A percentile compares a stretch with the other conserved stretches of the same genome.
Conservation (phyloP, 1,140 invertebrate species). For the Lasioglossum albipes region DNA sequence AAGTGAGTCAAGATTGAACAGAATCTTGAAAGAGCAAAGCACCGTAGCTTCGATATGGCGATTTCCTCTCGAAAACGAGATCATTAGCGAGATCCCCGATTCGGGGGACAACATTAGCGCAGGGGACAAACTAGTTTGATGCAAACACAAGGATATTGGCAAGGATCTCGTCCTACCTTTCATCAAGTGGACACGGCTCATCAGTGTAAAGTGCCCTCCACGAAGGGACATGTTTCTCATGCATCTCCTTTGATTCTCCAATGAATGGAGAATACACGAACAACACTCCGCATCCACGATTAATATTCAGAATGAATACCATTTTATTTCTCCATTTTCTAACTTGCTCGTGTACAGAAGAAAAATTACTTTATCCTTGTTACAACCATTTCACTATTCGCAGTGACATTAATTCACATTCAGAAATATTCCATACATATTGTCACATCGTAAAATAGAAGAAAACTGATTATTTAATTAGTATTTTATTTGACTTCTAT, state of each 20-base stretch:
- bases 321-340: too few species aligned
- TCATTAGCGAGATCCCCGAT: background rate
- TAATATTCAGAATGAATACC: background rate
- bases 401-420: too few species aligned
- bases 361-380: too few species aligned
- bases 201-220: background rate
- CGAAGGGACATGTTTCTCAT: background rate
- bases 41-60: background rate
- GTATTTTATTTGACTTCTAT: too few species aligned
- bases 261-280: background rate
- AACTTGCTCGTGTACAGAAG: too few species aligned
- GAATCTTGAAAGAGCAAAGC: background rate
- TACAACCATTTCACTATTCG: too few species aligned
- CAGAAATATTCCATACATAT: too few species aligned
- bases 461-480: too few species aligned
- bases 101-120: constrained; percentile 4
- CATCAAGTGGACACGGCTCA: constrained; percentile 1
- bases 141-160: constrained; percentile 27
- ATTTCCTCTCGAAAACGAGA: background rate
- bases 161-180: constrained; percentile 22
- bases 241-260: background rate
- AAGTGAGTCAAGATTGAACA: background rate
- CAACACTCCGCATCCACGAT: background rate
- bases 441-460: too few species aligned
- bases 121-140: constrained; percentile 2